Evolutionary conservation across 2,888 invertebrate genomes (phyloP), one percentile per base, ranked within the genome.

Genomic region (Microctonus hyperodae): DNA sequence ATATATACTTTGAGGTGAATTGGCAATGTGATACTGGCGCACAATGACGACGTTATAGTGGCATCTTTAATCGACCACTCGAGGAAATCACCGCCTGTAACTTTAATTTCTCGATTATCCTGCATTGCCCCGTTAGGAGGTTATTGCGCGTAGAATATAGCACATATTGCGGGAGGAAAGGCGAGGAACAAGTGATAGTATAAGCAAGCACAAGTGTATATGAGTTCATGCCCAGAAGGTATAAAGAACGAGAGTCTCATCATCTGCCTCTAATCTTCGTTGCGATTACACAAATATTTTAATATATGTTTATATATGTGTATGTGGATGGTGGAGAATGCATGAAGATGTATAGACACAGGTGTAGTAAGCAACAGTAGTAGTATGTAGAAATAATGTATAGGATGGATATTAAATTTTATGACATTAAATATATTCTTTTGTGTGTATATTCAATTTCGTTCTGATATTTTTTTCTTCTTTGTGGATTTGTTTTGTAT

Each of bases 61-160:
- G 25, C 16, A 63, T 56, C 57, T 60, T 68, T 35, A 69, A 69
- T 68, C 67, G 57, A n/a, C 65, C 61, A 70, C 71, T 72, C 70
- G 73, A 72, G 79, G 71, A 80, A 79, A 80, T 79, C 80, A 75
- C 78, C 74, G 73, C 75, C 75, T 77, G 78, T 78, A 78, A 77
- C 81, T 81, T 82, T 81, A 81, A 82, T 82, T 81, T 74, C 76
- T 70, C 81, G 81, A 82, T 82, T 82, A 82, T 79, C 79, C 77
- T 73, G 64, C 75, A 81, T 79, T 78, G 78, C 78, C 76, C 78
- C 76, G 78, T 82, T 82, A 80, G 72, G 70, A 74, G 72, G 53
- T 62, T 62, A 62, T 62, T 62, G 62, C 62, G 51, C 51, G 44
- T 28, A 16, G 59, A 59, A 44, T 25, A 23, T 57, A 37, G 20